These are phyloP conservation scores for Brachionus calyciflorus DNA, from an alignment of 1,140 invertebrate genomes.

Conservation along the genomic window DNA sequence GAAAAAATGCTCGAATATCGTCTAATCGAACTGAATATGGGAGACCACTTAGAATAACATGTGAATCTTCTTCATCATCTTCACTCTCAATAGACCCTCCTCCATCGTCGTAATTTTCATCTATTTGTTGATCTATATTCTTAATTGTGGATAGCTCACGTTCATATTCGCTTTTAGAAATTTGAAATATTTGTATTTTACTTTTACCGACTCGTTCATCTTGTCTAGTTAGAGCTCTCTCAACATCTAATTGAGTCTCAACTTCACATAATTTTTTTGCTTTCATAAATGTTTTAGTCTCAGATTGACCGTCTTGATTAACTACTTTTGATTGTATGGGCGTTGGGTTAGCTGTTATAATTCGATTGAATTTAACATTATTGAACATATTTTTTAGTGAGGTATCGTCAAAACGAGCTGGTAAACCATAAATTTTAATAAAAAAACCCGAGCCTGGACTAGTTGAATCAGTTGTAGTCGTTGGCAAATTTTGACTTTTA, in stretches of 20 bases:
- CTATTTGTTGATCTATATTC: not conserved
- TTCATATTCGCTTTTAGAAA: conserved; percentile 8
- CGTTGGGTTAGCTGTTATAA: not conserved
- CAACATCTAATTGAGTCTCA: conserved; percentile 30
- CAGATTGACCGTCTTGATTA: not conserved
- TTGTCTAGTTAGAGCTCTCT: conserved; percentile 16
- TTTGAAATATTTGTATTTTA: conserved; percentile 40
- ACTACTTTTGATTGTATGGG: conserved; percentile 31
- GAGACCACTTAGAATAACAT: not conserved
- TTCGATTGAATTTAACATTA: conserved; percentile 21
- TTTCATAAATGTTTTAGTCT: conserved; percentile 29
- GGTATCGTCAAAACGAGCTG: not conserved
- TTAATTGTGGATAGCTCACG: not conserved
- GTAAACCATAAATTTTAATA: conserved; percentile 42
- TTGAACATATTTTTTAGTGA: conserved; percentile 42
- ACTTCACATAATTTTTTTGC: conserved; percentile 41
- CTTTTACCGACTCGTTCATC: conserved; percentile 34
- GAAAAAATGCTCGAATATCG: not conserved
- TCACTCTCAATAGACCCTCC: not conserved
- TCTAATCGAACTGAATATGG: not conserved
- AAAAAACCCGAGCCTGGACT: not conserved
- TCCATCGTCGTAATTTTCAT: not conserved
- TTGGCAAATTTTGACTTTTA: no score
- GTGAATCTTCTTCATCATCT: not conserved
- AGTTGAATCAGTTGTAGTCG: no score